Evolutionary conservation across 1,140 invertebrate species (phyloP).

Genomic region (Heterodera schachtii): DNA sequence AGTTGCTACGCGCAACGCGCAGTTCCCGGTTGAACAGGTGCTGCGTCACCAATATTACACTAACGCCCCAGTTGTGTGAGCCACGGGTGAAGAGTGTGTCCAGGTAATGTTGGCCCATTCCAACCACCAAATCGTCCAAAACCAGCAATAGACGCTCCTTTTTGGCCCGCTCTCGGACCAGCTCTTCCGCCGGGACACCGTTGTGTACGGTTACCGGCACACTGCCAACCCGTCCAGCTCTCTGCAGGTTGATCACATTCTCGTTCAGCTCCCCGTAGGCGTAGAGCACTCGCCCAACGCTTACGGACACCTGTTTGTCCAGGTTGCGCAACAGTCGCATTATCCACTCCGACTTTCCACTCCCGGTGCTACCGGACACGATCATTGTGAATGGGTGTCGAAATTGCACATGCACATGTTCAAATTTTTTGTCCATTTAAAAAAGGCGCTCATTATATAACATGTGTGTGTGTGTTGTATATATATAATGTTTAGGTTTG

Average conservation of each 20-base stretch:
- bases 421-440: background rate
- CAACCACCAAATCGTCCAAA: conserved; percentile 35
- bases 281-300: conserved; percentile 20
- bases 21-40: conserved; percentile 42
- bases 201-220: conserved; percentile 14
- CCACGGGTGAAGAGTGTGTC: conserved; percentile 40
- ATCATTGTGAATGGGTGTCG: conserved; percentile 39
- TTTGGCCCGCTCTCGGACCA: conserved; percentile 15
- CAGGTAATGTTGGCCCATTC: conserved; percentile 24
- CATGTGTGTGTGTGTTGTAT: no score
- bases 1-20: conserved; percentile 38
- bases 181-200: conserved; percentile 28
- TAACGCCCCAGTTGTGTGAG: conserved; percentile 41
- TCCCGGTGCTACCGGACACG: conserved; percentile 31
- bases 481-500: no score
- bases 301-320: conserved; percentile 7
- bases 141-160: conserved; percentile 16
- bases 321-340: conserved; percentile 20
- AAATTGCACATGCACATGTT: conserved; percentile 28
- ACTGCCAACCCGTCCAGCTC: background rate
- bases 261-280: conserved; percentile 37
- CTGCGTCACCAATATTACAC: conserved; percentile 35
- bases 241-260: conserved; percentile 25
- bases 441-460: no score
- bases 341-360: conserved; percentile 39